Conservation (phyloP, 1,140 invertebrate genomes). For the Zaprionus davidi region DNA sequence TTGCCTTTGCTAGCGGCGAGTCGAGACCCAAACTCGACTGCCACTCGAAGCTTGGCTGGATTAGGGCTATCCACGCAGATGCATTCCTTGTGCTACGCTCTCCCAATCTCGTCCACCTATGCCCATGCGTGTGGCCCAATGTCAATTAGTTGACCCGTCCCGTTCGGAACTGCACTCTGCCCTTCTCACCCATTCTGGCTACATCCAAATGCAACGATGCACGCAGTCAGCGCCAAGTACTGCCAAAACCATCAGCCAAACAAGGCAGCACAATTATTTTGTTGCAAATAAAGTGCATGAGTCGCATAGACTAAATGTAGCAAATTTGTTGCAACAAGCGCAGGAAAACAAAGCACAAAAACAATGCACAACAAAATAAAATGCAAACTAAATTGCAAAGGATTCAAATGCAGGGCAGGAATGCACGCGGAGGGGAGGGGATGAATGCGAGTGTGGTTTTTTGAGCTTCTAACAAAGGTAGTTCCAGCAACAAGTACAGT, state of each 20-base stretch:
- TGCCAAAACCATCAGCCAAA: constrained; percentile 53
- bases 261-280: constrained; percentile 69
- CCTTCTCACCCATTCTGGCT: not conserved
- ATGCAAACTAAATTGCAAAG: not conserved
- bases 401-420: not conserved
- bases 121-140: constrained; percentile 66
- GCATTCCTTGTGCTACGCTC: constrained; percentile 35
- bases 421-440: no score
- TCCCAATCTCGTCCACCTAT: not conserved
- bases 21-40: constrained; percentile 28
- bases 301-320: constrained; percentile 32
- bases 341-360: constrained; percentile 9
- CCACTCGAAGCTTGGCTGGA: constrained; percentile 70
- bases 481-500: no score
- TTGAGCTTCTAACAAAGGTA: no score
- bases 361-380: not conserved
- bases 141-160: constrained; percentile 65
- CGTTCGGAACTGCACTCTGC: not conserved
- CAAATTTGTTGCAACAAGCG: constrained; percentile 4
- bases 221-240: constrained; percentile 53
- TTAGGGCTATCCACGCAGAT: constrained; percentile 47
- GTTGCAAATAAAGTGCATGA: constrained; percentile 49
- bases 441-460: no score
- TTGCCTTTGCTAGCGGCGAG: constrained; percentile 65
- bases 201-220: constrained; percentile 65